phyloP scores from a whole-genome alignment of 2,113 vertebrate genomes.

The Lamprologus speciosus region DNA sequence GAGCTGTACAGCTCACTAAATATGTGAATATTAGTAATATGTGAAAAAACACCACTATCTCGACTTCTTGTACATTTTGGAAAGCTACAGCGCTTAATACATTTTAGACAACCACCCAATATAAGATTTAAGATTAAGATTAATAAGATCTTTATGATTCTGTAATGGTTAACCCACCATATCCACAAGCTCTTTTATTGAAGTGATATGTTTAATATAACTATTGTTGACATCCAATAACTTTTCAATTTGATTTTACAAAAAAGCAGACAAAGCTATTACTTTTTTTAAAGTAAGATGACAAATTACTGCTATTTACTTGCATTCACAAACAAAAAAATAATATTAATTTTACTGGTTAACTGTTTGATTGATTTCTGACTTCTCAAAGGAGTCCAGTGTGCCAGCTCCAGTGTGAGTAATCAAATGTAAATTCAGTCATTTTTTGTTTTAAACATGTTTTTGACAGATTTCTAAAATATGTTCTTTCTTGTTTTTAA shows the following conservation, averaged over 20 bases:
- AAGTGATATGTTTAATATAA: neutral
- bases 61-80: neutral
- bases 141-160: neutral
- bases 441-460: neutral
- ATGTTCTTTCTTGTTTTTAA: neutral
- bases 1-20: neutral
- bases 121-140: too few relatives aligned
- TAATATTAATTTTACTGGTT: neutral
- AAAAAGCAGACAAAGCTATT: neutral
- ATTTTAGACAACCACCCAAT: too few relatives aligned
- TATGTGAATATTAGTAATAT: neutral
- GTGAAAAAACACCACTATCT: neutral
- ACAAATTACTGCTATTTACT: neutral
- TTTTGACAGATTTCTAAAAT: neutral
- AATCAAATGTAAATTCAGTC: too few relatives aligned
- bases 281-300: neutral
- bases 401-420: rapidly evolving
- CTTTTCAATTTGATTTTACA: rapidly evolving
- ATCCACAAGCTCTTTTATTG: neutral
- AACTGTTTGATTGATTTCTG: neutral
- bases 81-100: neutral
- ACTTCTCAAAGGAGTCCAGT: neutral
- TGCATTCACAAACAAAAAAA: neutral
- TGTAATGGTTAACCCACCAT: too few relatives aligned
- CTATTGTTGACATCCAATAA: neutral